A percentile compares a stretch with the other conserved stretches of the same genome.
Evolutionary conservation across 2,797 vertebrate species (phyloP).

Genomic region (Malacoctenus gilli): DNA sequence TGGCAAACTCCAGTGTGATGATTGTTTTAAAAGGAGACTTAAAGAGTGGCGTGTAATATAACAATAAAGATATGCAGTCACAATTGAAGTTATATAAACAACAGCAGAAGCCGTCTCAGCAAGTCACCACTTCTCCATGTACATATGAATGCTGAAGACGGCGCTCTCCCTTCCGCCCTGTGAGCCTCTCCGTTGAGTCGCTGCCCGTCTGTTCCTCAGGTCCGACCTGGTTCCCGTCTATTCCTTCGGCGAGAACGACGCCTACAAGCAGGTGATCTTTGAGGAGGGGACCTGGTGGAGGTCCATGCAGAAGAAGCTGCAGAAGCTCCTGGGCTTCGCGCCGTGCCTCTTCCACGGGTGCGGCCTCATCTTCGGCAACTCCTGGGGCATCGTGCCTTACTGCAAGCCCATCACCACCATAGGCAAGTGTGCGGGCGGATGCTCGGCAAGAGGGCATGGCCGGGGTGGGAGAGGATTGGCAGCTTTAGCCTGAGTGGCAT

Average conservation of each 20-base stretch:
- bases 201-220: slow-evolving; percentile 66
- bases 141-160: too few relatives aligned
- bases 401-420: slow-evolving; percentile 93
- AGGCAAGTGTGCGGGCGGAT: slow-evolving; percentile 69
- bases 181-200: too few relatives aligned
- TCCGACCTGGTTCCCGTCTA: slow-evolving; percentile 95
- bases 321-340: slow-evolving; percentile 95
- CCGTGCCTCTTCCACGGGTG: slow-evolving; percentile 95
- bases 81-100: too few relatives aligned
- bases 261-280: slow-evolving; percentile 93
- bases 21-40: background rate
- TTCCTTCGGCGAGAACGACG: slow-evolving; percentile 96
- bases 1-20: background rate
- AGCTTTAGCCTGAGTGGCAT: too few relatives aligned
- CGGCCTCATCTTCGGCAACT: slow-evolving; percentile 89
- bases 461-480: too few relatives aligned
- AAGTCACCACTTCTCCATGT: too few relatives aligned
- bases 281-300: slow-evolving; percentile 89
- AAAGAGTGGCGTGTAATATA: slow-evolving; percentile 2
- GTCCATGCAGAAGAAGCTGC: slow-evolving; percentile 87
- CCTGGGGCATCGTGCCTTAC: slow-evolving; percentile 92
- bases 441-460: too few relatives aligned
- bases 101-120: too few relatives aligned
- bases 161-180: too few relatives aligned
- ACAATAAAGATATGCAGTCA: slow-evolving; percentile 2